Evolutionary conservation across 2,888 invertebrate species (phyloP), one percentile per base, ranked within the genome.

Genomic region (Sarcophaga subvicina): DNA sequence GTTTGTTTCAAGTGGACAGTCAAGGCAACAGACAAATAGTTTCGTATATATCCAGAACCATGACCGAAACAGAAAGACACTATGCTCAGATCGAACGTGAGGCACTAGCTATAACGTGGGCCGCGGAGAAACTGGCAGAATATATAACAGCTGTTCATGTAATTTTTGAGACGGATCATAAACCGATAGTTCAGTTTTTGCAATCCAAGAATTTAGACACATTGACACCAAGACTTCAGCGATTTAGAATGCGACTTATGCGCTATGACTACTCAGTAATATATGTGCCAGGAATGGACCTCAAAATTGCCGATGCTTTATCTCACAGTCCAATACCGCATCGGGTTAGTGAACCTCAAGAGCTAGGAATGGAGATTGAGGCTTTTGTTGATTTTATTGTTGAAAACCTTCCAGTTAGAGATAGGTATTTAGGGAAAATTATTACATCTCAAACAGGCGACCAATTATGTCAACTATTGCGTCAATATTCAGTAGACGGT

Each of bases 331-430:
- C 73, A 66, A 12, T 67, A 11, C 54, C 70, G 62, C 37, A 37
- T 37, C 5, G 6, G 37, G 37, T 37, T 37, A 5, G 60, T 2
- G 67, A 67, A 25, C 60, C 72, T 8, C 67, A 83, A 60, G 78
- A 83, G 45, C 25, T 80, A 1, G 64, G 22, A 60, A 59, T 54
- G 4, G 83, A 77, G 71, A 78, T 25, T 27, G 77, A 78, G 22
- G 78, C 78, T 22, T 79, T 76, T 80, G 80, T 77, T 63, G 64
- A n/a, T 11, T 80, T 80, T 67, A 17, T 85, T 1, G 70, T 71
- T 11, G 47, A 66, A 20, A 10, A 77, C 47, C 22, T 82, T 27
- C 75, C 83, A n/a, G 79, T 86, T 2, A 82, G 47, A 66, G 82
- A 85, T 59, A 62, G 37, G 17, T 71, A 71, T 25, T 20, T 78